phyloP scores from a whole-genome alignment of 2,888 invertebrate genomes.

The Pinctada fucata region DNA sequence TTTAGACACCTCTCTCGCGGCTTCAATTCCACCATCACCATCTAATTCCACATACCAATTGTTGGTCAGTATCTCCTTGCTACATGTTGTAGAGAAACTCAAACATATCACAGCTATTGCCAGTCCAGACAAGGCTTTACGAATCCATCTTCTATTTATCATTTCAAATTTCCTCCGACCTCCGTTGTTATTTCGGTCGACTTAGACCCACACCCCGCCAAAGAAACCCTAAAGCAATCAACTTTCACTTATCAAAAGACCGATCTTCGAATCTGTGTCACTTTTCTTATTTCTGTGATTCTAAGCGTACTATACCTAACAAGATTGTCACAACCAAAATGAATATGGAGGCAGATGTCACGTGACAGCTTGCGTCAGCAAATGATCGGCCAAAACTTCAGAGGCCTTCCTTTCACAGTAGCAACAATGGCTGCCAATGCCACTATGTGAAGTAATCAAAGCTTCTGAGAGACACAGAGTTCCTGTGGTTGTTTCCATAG shows the following conservation, averaged over 20 bases:
- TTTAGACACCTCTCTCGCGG: constrained; percentile 89
- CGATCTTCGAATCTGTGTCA: not conserved
- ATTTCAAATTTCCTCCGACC: constrained; percentile 15
- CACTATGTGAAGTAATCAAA: not conserved
- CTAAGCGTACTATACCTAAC: constrained; percentile 8
- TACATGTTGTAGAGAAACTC: constrained; percentile 24
- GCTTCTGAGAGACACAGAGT: constrained; percentile 6
- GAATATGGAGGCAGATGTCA: constrained; percentile 34
- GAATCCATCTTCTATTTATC: constrained; percentile 29
- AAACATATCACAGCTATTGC: constrained; percentile 16
- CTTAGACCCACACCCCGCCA: constrained; percentile 8
- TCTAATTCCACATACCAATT: constrained; percentile 94
- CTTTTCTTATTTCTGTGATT: constrained; percentile 9
- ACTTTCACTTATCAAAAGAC: constrained; percentile 4
- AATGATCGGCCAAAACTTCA: constrained; percentile 1
- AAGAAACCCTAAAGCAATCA: not conserved
- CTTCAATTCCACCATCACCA: constrained; percentile 83
- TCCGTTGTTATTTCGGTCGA: not conserved
- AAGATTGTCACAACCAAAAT: constrained; percentile 20
- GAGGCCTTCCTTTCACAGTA: constrained; percentile 12
- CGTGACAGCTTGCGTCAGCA: constrained; percentile 26
- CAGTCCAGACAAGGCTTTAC: constrained; percentile 17
- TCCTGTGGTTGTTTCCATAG: constrained; percentile 11
- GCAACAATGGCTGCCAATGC: constrained; percentile 22
- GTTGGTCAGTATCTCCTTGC: constrained; percentile 90